Evolutionary conservation across 2,888 invertebrate genomes (phyloP).

Genomic region (Melanostoma scalare): DNA sequence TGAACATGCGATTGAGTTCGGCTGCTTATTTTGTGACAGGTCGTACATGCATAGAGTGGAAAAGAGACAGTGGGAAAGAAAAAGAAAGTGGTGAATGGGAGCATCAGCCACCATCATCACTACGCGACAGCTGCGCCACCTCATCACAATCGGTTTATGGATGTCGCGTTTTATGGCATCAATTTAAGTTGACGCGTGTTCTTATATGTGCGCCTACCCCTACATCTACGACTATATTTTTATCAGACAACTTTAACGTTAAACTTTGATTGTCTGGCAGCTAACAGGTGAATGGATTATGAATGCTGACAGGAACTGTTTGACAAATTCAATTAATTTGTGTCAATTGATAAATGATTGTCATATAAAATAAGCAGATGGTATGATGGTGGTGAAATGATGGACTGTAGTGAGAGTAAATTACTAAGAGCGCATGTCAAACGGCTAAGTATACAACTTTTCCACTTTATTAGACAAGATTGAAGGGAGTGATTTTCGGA

Average conservation of each 20-base stretch:
- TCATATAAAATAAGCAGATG: no score
- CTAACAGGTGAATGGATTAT: slow-evolving; percentile 3
- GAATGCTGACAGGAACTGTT: slow-evolving; percentile 12
- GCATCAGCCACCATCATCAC: slow-evolving; percentile 1
- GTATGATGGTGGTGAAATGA: neutral
- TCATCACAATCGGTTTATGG: slow-evolving; percentile 7
- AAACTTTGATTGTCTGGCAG: slow-evolving; percentile 1
- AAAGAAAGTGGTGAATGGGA: slow-evolving; percentile 17
- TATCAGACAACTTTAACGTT: neutral
- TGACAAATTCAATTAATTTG: slow-evolving; percentile 48
- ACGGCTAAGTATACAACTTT: no score
- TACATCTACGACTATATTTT: neutral
- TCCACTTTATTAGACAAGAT: no score
- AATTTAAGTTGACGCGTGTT: slow-evolving; percentile 39
- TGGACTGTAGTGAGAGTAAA: no score
- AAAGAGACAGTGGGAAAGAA: neutral
- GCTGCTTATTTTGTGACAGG: slow-evolving; percentile 33
- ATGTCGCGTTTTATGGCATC: slow-evolving; percentile 42
- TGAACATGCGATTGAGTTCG: slow-evolving; percentile 55
- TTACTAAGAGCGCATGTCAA: no score
- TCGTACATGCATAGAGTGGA: slow-evolving; percentile 6
- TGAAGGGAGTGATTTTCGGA: no score
- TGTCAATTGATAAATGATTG: slow-evolving; percentile 26
- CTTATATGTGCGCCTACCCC: neutral
- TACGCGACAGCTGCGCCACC: neutral